Evolutionary conservation across 2,797 vertebrate genomes (phyloP).

Genomic region (Bovichtus diacanthus): DNA sequence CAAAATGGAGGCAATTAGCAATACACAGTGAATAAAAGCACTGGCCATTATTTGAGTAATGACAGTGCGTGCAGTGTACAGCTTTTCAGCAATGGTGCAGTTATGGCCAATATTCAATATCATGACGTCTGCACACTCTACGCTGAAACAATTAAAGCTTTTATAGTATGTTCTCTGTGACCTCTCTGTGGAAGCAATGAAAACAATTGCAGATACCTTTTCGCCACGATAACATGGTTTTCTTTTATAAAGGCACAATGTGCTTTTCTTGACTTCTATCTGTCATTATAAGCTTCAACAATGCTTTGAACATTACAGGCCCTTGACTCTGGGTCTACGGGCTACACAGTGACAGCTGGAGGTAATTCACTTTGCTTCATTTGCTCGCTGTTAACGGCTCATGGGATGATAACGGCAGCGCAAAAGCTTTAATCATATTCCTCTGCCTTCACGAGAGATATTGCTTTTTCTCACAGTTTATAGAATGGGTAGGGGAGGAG

Average conservation of each 20-base stretch:
- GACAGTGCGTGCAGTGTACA: not conserved
- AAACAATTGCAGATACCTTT: constrained; percentile 17
- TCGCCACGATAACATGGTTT: not conserved
- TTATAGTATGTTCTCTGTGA: constrained; percentile 1
- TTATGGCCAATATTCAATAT: not conserved
- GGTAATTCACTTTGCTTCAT: constrained; percentile 84
- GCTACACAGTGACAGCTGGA: constrained; percentile 76
- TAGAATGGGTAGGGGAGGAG: constrained; percentile 50
- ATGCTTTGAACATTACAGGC: constrained; percentile 53
- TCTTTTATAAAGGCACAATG: constrained; percentile 16
- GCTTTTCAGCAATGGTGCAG: not conserved
- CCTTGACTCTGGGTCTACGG: constrained; percentile 69
- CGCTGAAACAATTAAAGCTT: not conserved
- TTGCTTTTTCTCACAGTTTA: constrained; percentile 78
- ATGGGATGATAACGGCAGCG: constrained; percentile 71
- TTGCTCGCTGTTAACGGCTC: constrained; percentile 75
- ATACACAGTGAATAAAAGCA: not conserved
- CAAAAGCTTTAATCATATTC: constrained; percentile 82
- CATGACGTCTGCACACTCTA: not conserved
- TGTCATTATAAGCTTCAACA: constrained; percentile 57
- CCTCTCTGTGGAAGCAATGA: constrained; percentile 13
- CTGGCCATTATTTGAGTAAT: not conserved
- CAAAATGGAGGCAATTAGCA: not conserved
- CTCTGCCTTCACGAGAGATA: constrained; percentile 78
- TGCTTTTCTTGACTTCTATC: constrained; percentile 41